Conservation (phyloP, 2,113 vertebrate genomes). For the Misgurnus mizolepis region DNA sequence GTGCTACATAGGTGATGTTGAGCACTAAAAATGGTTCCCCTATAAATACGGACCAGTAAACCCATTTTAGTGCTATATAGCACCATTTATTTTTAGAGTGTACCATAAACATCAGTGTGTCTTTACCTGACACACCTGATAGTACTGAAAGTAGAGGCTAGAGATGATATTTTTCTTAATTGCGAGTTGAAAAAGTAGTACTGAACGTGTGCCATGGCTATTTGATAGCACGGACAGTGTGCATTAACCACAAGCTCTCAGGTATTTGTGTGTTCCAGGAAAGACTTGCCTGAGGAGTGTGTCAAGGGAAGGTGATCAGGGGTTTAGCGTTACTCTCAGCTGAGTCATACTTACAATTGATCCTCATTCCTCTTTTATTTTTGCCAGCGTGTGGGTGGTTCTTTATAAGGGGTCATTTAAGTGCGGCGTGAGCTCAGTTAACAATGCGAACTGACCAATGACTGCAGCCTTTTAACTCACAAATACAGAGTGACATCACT, state of each 20-base stretch:
- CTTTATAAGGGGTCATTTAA: slow-evolving; percentile 42
- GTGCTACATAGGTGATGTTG: no score
- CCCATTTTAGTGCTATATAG: neutral
- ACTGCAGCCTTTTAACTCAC: slow-evolving; percentile 61
- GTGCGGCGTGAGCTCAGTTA: slow-evolving; percentile 58
- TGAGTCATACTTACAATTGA: slow-evolving; percentile 59
- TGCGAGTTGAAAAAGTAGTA: neutral
- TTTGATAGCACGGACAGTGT: slow-evolving; percentile 16
- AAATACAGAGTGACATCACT: slow-evolving; percentile 65
- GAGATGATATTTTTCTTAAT: neutral
- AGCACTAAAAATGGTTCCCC: no score
- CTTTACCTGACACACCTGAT: neutral
- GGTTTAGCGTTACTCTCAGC: slow-evolving; percentile 63
- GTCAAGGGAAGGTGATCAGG: slow-evolving; percentile 59
- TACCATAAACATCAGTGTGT: slow-evolving; percentile 40
- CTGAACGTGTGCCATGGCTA: neutral
- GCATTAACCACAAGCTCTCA: slow-evolving; percentile 22
- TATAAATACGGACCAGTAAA: no score
- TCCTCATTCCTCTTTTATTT: slow-evolving; percentile 46
- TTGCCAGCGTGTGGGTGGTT: slow-evolving; percentile 40
- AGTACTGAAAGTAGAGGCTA: neutral
- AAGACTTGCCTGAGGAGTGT: slow-evolving; percentile 44
- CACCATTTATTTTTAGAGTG: neutral
- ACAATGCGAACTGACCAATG: slow-evolving; percentile 49
- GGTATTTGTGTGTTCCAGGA: slow-evolving; percentile 34